These are phyloP conservation scores for Armadillidium nasatum DNA, from an alignment of 1,140 invertebrate genomes.

Conservation along the genomic window DNA sequence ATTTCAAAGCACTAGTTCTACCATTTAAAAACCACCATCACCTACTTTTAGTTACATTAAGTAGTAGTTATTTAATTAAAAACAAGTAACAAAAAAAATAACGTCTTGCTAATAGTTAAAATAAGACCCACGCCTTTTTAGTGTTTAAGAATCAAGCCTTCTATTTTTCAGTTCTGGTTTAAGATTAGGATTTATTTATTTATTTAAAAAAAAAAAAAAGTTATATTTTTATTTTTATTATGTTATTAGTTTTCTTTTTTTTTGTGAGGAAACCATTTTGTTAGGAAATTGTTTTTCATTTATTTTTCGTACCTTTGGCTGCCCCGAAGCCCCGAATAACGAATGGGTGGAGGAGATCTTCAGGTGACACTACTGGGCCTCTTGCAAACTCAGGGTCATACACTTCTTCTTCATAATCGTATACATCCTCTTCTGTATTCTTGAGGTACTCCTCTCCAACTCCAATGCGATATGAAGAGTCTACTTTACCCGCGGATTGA, in stretches of 20 bases:
- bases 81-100: too few species aligned
- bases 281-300: neutral
- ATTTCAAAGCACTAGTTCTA: too few species aligned
- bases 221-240: neutral
- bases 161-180: neutral
- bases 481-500: neutral
- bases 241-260: neutral
- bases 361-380: slow-evolving; percentile 26
- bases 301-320: slow-evolving; percentile 29
- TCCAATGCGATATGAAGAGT: neutral
- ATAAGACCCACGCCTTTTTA: neutral
- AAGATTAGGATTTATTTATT: too few species aligned
- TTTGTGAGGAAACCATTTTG: neutral
- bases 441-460: slow-evolving; percentile 33
- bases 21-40: too few species aligned
- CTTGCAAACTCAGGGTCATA: slow-evolving; percentile 29
- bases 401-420: slow-evolving; percentile 31
- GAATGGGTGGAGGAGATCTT: slow-evolving; percentile 35
- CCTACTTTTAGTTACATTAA: too few species aligned
- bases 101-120: too few species aligned
- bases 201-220: too few species aligned
- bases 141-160: neutral
- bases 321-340: slow-evolving; percentile 29
- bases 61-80: too few species aligned
- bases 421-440: slow-evolving; percentile 28